Percentiles rank a stretch among this genome's conserved stretches.
phyloP scores from a whole-genome alignment of 2,797 vertebrate species.

The Nyctibius grandis region DNA sequence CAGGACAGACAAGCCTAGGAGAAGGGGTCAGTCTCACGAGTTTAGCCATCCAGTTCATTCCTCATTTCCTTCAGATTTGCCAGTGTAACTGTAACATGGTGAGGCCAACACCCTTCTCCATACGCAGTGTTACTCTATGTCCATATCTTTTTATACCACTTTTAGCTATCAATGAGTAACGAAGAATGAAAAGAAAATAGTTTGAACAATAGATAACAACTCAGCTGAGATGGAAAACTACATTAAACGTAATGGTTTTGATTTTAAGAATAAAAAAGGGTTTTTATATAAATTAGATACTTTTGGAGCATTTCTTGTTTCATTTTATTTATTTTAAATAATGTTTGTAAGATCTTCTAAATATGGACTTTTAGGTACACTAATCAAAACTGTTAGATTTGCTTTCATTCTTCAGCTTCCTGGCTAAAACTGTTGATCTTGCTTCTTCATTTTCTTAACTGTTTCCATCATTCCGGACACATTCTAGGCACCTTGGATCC shows the following conservation, averaged over 20 bases:
- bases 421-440: neutral
- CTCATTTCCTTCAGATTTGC: neutral
- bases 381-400: neutral
- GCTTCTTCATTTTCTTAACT: neutral
- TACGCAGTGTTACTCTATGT: rapidly evolving
- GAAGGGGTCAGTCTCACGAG: neutral
- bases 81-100: neutral
- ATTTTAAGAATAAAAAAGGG: neutral
- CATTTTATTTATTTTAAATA: neutral
- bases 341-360: no score
- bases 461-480: neutral
- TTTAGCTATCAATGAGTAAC: neutral
- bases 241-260: neutral
- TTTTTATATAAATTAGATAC: neutral
- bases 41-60: neutral
- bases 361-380: neutral
- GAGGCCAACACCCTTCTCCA: neutral
- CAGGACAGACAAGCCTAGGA: neutral
- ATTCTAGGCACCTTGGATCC: neutral
- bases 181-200: neutral
- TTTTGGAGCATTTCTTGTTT: neutral
- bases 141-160: neutral
- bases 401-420: neutral
- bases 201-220: neutral
- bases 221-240: neutral